phyloP scores from a whole-genome alignment of 2,888 invertebrate species.

The Trimorus sp. region DNA sequence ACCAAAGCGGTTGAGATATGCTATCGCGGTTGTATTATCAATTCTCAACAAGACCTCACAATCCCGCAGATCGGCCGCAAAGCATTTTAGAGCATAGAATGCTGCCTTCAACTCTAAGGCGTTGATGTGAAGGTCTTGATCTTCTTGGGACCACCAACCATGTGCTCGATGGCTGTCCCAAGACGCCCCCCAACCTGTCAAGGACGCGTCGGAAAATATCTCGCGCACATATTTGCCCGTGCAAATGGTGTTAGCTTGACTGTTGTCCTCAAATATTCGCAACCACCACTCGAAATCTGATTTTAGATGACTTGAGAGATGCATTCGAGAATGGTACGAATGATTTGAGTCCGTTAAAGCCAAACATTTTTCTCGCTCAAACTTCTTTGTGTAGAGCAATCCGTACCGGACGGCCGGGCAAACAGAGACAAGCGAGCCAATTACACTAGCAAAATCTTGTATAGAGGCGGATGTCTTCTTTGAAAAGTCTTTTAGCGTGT shows the following conservation, averaged over 20 bases:
- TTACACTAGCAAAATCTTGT: constrained; percentile 32
- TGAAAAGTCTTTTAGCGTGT: no score
- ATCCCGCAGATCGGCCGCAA: neutral
- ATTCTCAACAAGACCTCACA: neutral
- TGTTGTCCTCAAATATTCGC: neutral
- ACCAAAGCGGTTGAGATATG: constrained; percentile 9
- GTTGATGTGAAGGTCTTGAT: neutral
- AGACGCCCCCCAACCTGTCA: constrained; percentile 3
- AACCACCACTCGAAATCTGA: constrained; percentile 13
- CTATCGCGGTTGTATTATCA: neutral
- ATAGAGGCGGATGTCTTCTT: no score
- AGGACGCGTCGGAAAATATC: constrained; percentile 3
- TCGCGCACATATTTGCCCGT: neutral
- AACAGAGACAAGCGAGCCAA: constrained; percentile 45
- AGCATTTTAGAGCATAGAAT: constrained; percentile 16
- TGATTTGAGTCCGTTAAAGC: no score
- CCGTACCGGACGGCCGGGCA: constrained; percentile 52
- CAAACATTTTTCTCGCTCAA: constrained; percentile 48
- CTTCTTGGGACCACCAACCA: constrained; percentile 2
- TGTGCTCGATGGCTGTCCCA: neutral
- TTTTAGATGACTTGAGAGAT: neutral
- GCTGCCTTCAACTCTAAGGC: neutral
- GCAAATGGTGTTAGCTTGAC: neutral
- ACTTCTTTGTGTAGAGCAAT: constrained; percentile 30
- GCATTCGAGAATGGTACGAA: no score